Evolutionary conservation across 2,888 invertebrate species (phyloP).

Genomic region (Azorinus chamasolen): DNA sequence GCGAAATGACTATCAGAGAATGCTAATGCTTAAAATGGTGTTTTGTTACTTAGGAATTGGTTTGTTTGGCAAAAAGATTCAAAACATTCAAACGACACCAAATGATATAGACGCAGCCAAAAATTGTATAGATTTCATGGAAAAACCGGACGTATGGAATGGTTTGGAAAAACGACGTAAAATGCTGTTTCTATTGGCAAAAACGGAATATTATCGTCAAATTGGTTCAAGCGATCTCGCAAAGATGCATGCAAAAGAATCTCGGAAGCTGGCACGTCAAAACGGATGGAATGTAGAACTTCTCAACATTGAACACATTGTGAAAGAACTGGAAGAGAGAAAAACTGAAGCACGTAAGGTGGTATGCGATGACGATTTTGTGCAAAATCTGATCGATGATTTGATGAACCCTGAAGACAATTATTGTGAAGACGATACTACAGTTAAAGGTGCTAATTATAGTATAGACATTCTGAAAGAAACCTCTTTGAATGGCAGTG

Average conservation of each 20-base stretch:
- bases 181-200: constrained; percentile 47
- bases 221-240: constrained; percentile 28
- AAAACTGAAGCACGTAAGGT: no score
- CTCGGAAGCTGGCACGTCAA: constrained; percentile 25
- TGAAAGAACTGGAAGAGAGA: constrained; percentile 15
- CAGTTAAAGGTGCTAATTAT: background rate
- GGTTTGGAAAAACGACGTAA: constrained; percentile 46
- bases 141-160: constrained; percentile 42
- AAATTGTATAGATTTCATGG: constrained; percentile 39
- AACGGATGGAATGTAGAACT: constrained; percentile 34
- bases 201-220: constrained; percentile 34
- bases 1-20: constrained; percentile 63
- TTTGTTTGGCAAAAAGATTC: constrained; percentile 47
- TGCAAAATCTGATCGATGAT: background rate
- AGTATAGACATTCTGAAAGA: no score
- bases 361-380: background rate
- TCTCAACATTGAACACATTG: constrained; percentile 21
- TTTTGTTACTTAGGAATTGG: constrained; percentile 61
- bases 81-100: constrained; percentile 16
- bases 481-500: no score
- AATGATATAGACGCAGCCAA: constrained; percentile 41
- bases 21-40: constrained; percentile 58
- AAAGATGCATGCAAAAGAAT: constrained; percentile 28
- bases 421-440: no score
- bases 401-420: background rate